These are phyloP conservation scores for Lagopus muta DNA, from an alignment of 2,113 vertebrate genomes.

Conservation along the genomic window DNA sequence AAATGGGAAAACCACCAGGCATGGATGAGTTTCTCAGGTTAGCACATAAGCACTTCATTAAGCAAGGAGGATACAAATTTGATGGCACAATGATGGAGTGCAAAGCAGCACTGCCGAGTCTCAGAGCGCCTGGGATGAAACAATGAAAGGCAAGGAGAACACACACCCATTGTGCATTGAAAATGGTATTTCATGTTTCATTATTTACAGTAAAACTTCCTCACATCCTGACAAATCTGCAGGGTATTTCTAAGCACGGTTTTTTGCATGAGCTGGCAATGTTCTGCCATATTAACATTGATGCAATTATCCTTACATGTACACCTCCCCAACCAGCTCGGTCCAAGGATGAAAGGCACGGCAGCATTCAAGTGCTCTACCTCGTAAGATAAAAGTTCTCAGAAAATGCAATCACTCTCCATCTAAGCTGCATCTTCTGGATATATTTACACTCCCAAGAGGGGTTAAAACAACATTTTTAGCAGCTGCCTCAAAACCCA, in stretches of 20 bases:
- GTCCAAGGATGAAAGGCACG: background rate
- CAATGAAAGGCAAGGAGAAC: background rate
- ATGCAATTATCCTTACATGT: background rate
- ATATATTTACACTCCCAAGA: background rate
- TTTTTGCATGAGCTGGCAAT: background rate
- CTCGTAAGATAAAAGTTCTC: slow-evolving; percentile 46
- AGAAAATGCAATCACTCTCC: slow-evolving; percentile 39
- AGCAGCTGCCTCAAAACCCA: slow-evolving; percentile 19
- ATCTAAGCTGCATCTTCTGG: background rate
- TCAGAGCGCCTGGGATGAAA: background rate
- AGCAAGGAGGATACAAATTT: fast-evolving
- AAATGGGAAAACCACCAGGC: background rate
- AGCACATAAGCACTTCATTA: fast-evolving
- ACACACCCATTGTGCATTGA: background rate
- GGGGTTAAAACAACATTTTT: slow-evolving; percentile 50
- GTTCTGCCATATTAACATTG: background rate
- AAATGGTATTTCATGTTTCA: slow-evolving; percentile 2
- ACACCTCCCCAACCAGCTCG: background rate
- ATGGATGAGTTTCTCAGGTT: background rate
- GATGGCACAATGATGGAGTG: fast-evolving
- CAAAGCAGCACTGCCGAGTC: background rate
- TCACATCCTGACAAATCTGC: background rate
- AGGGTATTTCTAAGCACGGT: background rate
- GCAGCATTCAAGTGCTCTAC: slow-evolving; percentile 17
- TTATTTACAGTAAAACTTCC: slow-evolving; percentile 5